These are phyloP conservation scores for Mythimna ferrago DNA, from an alignment of 2,888 invertebrate genomes.

Conservation along the genomic window DNA sequence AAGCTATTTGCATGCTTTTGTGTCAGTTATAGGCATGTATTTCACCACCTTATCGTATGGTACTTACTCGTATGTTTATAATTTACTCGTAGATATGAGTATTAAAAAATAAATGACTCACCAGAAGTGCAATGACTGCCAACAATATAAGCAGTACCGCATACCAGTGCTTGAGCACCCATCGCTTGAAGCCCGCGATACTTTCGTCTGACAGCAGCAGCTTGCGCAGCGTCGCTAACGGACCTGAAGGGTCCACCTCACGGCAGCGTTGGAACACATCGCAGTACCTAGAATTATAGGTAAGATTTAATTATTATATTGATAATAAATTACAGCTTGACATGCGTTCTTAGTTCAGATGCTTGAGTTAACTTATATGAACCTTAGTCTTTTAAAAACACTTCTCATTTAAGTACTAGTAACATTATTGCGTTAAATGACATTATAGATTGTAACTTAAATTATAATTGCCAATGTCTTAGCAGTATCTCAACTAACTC, in stretches of 20 bases:
- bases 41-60: neutral
- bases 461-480: too few species aligned
- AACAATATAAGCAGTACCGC: slow-evolving; percentile 94
- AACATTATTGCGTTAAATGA: too few species aligned
- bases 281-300: slow-evolving; percentile 85
- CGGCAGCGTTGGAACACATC: slow-evolving; percentile 94
- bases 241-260: slow-evolving; percentile 98
- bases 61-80: neutral
- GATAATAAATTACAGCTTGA: too few species aligned
- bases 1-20: too few species aligned
- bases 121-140: slow-evolving; percentile 94
- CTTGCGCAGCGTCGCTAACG: slow-evolving; percentile 96
- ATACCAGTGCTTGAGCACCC: slow-evolving; percentile 98
- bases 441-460: too few species aligned
- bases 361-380: too few species aligned
- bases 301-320: too few species aligned
- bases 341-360: too few species aligned
- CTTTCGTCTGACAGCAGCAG: slow-evolving; percentile 97
- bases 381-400: too few species aligned
- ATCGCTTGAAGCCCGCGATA: slow-evolving; percentile 96
- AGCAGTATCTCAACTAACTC: too few species aligned
- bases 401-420: too few species aligned
- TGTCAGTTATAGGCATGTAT: too few species aligned
- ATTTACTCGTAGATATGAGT: neutral
- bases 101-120: slow-evolving; percentile 86